These are phyloP conservation scores for Lacerta bilineata DNA, from an alignment of 2,797 vertebrate genomes.

Conservation along the genomic window DNA sequence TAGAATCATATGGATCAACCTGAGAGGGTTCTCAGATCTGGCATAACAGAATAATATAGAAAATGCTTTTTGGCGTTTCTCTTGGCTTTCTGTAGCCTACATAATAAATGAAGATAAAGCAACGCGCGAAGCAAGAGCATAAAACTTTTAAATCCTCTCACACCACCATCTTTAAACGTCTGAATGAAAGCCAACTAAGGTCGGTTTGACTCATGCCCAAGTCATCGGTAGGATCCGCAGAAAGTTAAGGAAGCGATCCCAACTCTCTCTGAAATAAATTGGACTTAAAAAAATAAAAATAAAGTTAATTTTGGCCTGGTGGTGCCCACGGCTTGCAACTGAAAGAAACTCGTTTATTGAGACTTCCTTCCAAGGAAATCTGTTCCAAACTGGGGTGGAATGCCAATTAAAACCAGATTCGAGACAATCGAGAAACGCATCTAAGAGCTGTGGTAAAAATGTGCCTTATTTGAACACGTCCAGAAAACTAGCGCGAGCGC, in stretches of 20 bases:
- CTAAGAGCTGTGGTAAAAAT: neutral
- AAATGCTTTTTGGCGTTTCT: neutral
- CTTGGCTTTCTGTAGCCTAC: neutral
- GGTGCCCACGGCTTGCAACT: neutral
- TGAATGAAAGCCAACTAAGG: neutral
- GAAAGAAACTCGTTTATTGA: neutral
- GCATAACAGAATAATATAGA: neutral
- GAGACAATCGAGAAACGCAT: neutral
- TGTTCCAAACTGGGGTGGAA: neutral
- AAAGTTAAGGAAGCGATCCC: neutral
- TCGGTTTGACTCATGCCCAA: neutral
- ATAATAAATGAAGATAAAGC: neutral
- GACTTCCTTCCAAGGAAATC: neutral
- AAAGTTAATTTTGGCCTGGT: neutral
- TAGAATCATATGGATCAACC: constrained; percentile 4
- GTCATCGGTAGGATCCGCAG: neutral
- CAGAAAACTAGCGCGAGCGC: neutral
- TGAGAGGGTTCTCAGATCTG: neutral
- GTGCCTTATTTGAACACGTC: neutral
- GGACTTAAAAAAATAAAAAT: neutral
- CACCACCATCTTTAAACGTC: neutral
- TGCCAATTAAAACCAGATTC: neutral
- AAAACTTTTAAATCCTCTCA: neutral
- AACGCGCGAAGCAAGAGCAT: neutral
- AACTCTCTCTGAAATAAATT: neutral